Conservation (phyloP, 2,797 vertebrate species). For the Artibeus lituratus region DNA sequence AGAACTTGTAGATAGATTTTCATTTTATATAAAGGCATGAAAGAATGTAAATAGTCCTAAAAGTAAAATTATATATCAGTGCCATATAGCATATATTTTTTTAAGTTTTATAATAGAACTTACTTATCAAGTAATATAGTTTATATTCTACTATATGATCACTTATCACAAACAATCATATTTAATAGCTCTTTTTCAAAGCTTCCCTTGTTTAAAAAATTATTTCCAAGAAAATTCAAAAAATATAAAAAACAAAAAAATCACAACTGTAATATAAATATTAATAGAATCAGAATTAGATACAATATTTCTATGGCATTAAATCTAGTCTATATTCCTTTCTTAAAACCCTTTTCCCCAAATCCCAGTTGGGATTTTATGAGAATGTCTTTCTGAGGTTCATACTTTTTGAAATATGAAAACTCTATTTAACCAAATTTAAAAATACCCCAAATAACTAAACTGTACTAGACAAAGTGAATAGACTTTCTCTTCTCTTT, state of each 20-base stretch:
- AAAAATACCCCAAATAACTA: neutral
- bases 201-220: constrained; percentile 3
- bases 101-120: neutral
- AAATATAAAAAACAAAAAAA: neutral
- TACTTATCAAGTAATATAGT: neutral
- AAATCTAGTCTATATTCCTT: neutral
- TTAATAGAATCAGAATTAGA: neutral
- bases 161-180: neutral
- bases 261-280: neutral
- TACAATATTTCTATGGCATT: neutral
- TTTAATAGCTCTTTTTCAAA: constrained; percentile 13
- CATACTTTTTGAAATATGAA: constrained; percentile 24
- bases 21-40: neutral
- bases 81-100: neutral
- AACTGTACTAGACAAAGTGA: neutral
- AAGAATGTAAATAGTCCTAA: neutral
- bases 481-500: neutral
- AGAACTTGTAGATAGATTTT: neutral
- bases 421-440: neutral
- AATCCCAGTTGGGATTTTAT: neutral
- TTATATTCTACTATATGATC: too few species aligned
- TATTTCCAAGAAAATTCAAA: constrained; percentile 24
- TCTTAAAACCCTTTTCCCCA: neutral
- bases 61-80: constrained; percentile 17
- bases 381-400: constrained; percentile 20